Conservation (phyloP, 2,888 invertebrate genomes). For the Blera fallax region DNA sequence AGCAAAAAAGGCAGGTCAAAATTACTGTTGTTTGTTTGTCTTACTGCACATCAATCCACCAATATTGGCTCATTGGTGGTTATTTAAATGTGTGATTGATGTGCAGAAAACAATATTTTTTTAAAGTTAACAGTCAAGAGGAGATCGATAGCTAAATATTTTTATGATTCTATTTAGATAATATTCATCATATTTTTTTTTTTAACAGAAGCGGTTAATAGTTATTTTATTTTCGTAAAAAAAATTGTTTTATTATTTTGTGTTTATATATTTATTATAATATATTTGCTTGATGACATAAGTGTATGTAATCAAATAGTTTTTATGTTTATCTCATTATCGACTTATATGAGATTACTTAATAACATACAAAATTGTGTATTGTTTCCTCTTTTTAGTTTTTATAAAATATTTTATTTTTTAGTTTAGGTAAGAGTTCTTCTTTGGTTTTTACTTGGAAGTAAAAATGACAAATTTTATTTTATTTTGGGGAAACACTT, state of each 20-base stretch:
- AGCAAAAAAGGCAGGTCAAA: background rate
- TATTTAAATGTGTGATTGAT: constrained; percentile 38
- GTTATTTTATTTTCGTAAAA: constrained; percentile 67
- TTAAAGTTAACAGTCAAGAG: constrained; percentile 38
- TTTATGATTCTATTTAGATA: background rate
- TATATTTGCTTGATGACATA: constrained; percentile 36
- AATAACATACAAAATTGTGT: constrained; percentile 54
- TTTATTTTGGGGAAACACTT: constrained; percentile 27
- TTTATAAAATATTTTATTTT: constrained; percentile 49
- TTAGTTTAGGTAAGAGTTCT: constrained; percentile 10
- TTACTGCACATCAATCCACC: constrained; percentile 47
- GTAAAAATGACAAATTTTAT: constrained; percentile 47
- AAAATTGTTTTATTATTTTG: constrained; percentile 37
- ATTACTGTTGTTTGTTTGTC: background rate
- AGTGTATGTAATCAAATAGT: constrained; percentile 26
- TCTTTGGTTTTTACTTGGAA: constrained; percentile 29
- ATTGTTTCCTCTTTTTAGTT: constrained; percentile 20
- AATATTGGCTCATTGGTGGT: constrained; percentile 63
- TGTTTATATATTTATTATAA: constrained; percentile 4
- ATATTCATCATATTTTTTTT: constrained; percentile 4
- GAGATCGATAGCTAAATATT: constrained; percentile 23
- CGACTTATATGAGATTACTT: constrained; percentile 23
- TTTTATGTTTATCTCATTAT: background rate
- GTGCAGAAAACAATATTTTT: constrained; percentile 10
- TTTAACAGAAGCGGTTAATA: constrained; percentile 59